Base-by-base conservation (phyloP, 2,888 invertebrate species). In the Tenthredo livida region DNA sequence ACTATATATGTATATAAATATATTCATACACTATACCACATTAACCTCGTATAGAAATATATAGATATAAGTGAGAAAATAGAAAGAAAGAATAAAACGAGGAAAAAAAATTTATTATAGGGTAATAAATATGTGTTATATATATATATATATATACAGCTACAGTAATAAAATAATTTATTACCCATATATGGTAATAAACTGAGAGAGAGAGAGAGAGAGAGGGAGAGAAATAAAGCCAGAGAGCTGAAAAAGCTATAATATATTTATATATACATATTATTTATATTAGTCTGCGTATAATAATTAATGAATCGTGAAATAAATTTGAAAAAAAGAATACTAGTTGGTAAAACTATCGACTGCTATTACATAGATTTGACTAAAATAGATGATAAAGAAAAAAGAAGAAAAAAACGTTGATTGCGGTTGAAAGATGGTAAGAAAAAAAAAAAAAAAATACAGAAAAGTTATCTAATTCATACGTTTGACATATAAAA, bases 101-200 rank as follows among this genome's bases (percentile, higher is more conserved):
- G 2, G 1, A n/a, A n/a, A 54, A 54, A 50, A 50, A 17, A 50
- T 50, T 54, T 54, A 54, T 54, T 54, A 54, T 10, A n/a, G 54
- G 54, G 54, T 54, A 54, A 54, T 54, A 54, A 54, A 54, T 54
- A 54, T 54, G n/a, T 54, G n/a, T 54, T 54, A 54, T n/a, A 54
- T 54, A n/a, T 17, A 17, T 17, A 17, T 17, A n/a, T n/a, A n/a
- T n/a, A n/a, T n/a, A n/a, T n/a, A n/a, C n/a, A n/a, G 54, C 3
- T 33, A 33, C 4, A 33, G 4, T 54, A n/a, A 54, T 54, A 54
- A 54, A 54, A 54, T 10, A 54, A 54, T 54, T n/a, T 54, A 54
- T 54, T 54, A 54, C 54, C 54, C 7, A 54, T 54, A 54, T 54
- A n/a, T 54, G 54, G n/a, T 54, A 54, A 54, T 54, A 54, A 54